A percentile compares a stretch with the other conserved stretches of the same genome.
Evolutionary conservation across 2,888 invertebrate genomes (phyloP).

Genomic region (Coleophora flavipennella): DNA sequence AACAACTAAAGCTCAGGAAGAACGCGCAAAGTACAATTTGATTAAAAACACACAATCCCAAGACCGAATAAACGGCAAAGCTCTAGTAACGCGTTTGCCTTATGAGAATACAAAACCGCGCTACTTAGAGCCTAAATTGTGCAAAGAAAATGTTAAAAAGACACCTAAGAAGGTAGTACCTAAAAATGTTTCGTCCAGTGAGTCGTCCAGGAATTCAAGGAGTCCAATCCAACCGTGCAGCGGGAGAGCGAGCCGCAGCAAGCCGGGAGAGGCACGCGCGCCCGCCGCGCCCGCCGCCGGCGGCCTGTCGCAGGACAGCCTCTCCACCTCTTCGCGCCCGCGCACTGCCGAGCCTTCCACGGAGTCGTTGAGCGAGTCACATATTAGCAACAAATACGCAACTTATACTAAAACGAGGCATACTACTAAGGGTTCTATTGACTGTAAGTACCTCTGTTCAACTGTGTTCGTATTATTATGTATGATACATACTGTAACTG

Average conservation of each 20-base stretch:
- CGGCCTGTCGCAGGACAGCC: slow-evolving; percentile 63
- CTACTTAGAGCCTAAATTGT: slow-evolving; percentile 72
- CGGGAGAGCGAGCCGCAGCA: slow-evolving; percentile 34
- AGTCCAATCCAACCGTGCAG: slow-evolving; percentile 50
- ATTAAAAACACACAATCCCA: slow-evolving; percentile 35
- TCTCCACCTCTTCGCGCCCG: slow-evolving; percentile 54
- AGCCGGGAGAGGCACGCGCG: slow-evolving; percentile 32
- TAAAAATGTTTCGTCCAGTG: slow-evolving; percentile 73
- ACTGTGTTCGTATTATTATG: too few relatives aligned
- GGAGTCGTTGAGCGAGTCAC: slow-evolving; percentile 56
- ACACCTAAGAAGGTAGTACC: slow-evolving; percentile 48
- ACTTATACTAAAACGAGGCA: slow-evolving; percentile 52
- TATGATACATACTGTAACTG: too few relatives aligned
- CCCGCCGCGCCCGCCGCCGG: slow-evolving; percentile 27
- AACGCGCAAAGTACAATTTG: slow-evolving; percentile 52
- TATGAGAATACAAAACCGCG: slow-evolving; percentile 68
- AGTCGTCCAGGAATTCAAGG: slow-evolving; percentile 77
- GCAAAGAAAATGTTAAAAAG: slow-evolving; percentile 26
- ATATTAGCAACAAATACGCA: slow-evolving; percentile 48
- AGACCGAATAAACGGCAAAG: slow-evolving; percentile 22
- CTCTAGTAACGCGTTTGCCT: slow-evolving; percentile 20
- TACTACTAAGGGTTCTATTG: slow-evolving; percentile 30
- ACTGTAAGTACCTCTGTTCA: slow-evolving; percentile 35
- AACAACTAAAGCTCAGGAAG: slow-evolving; percentile 57
- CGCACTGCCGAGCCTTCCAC: slow-evolving; percentile 62